Conservation (phyloP, 2,888 invertebrate genomes). For the Uloborus plumipes region DNA sequence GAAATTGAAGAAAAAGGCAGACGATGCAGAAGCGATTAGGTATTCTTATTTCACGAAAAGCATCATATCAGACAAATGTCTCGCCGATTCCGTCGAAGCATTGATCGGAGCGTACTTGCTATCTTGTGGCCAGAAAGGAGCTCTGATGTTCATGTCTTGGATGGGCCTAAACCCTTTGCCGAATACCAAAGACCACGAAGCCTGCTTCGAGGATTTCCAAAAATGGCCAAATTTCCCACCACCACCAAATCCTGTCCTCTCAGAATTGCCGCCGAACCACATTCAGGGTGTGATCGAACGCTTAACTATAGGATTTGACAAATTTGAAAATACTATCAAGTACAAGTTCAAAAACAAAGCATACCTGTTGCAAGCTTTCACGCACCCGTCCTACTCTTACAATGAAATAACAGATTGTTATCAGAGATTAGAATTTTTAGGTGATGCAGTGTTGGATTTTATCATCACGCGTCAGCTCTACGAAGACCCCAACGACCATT, state of each 20-base stretch:
- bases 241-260: constrained; percentile 18
- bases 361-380: constrained; percentile 89
- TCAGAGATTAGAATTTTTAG: constrained; percentile 84
- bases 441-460: constrained; percentile 93
- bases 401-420: constrained; percentile 81
- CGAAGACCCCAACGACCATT: constrained; percentile 79
- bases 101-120: constrained; percentile 84
- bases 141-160: constrained; percentile 67
- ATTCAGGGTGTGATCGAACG: not conserved
- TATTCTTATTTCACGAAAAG: constrained; percentile 36
- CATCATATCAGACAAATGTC: constrained; percentile 74
- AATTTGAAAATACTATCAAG: constrained; percentile 76
- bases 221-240: constrained; percentile 47
- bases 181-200: not conserved
- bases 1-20: constrained; percentile 13
- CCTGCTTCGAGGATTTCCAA: constrained; percentile 1
- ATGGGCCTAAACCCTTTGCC: constrained; percentile 42
- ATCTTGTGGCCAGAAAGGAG: constrained; percentile 73
- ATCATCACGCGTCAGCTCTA: constrained; percentile 85
- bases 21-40: not conserved
- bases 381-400: constrained; percentile 88
- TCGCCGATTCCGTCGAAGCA: constrained; percentile 89
- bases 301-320: constrained; percentile 69
- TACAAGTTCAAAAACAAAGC: constrained; percentile 86
- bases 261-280: not conserved